Base-by-base conservation (phyloP, 2,113 vertebrate genomes). In the Pantherophis guttatus region DNA sequence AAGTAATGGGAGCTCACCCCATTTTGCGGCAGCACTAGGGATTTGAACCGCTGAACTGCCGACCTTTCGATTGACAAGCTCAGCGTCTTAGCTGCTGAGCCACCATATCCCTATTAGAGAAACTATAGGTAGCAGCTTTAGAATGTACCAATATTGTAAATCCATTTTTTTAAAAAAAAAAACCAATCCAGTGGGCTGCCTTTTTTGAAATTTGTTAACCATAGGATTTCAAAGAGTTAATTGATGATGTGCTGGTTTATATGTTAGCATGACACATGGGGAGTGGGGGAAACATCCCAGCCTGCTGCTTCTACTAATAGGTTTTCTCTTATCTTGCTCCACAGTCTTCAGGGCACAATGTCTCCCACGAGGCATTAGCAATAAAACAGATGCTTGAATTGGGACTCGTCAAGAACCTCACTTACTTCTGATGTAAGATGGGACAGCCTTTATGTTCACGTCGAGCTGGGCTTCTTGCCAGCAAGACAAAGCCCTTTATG, bases 331-430 rank as follows among this genome's bases (percentile, higher is more conserved):
- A 53, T 0, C 86, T 95, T 65, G 0, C 96, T 93, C 95, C 0
- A 0, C 96, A 98, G 98, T 91, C 95, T 0, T 98, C 98, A 0
- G 98, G 97, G 93, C 98, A 98, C 97, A 98, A 98, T 0, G 95
- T 98, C 54, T 98, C 97, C 0, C 98, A 97, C 0, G 98, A 98
- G 95, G 97, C 98, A 0, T 23, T 97, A 93, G 97, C 98, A 94
- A 98, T 98, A 96, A 98, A 98, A 90, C 50, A 94, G 94, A 98
- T 98, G 98, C 97, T 98, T 92, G 97, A 97, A 91, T 91, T 98
- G 29, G 98, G 98, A 26, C 96, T 97, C 0, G 0, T 98, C 94
- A 98, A 95, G 97, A 98, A 98, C 96, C 97, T 98, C 93, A 98
- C 98, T 0, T 97, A 96, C 96, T 98, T 98, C 97, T 98, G 97